Conservation (phyloP, 2,797 vertebrate species). For the Arnoldichthys spilopterus region DNA sequence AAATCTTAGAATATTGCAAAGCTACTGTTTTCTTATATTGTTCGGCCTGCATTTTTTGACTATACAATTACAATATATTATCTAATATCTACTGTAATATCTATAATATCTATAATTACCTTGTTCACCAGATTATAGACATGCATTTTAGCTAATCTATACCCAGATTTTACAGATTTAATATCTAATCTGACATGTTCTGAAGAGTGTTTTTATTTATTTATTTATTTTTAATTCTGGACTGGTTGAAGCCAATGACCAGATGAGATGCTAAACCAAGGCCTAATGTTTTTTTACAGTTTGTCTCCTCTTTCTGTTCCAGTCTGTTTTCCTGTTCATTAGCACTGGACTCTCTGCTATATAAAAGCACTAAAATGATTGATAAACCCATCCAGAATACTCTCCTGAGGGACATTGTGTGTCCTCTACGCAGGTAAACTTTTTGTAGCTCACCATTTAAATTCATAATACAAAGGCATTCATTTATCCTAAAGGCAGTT, state of each 20-base stretch:
- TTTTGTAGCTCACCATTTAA: background rate
- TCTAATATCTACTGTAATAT: too few species aligned
- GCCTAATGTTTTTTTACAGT: constrained; percentile 5
- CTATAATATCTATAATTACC: too few species aligned
- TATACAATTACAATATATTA: too few species aligned
- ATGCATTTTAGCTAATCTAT: background rate
- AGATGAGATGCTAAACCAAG: background rate
- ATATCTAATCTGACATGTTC: too few species aligned
- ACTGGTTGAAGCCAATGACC: too few species aligned
- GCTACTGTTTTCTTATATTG: too few species aligned
- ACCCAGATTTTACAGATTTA: too few species aligned
- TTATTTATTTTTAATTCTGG: too few species aligned
- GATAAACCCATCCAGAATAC: constrained; percentile 82
- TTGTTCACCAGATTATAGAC: background rate
- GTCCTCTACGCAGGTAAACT: constrained; percentile 85
- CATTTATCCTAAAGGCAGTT: background rate
- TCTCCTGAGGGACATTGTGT: constrained; percentile 85
- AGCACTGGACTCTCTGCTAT: constrained; percentile 87
- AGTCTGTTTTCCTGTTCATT: constrained; percentile 92
- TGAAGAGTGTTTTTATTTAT: too few species aligned
- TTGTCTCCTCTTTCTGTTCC: constrained; percentile 26
- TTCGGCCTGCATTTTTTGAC: too few species aligned
- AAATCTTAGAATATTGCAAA: too few species aligned
- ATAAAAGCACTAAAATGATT: constrained; percentile 73
- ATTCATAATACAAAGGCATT: too few species aligned